Base-by-base conservation (phyloP, 1,140 invertebrate species). In the Ctenoplectra terminalis region DNA sequence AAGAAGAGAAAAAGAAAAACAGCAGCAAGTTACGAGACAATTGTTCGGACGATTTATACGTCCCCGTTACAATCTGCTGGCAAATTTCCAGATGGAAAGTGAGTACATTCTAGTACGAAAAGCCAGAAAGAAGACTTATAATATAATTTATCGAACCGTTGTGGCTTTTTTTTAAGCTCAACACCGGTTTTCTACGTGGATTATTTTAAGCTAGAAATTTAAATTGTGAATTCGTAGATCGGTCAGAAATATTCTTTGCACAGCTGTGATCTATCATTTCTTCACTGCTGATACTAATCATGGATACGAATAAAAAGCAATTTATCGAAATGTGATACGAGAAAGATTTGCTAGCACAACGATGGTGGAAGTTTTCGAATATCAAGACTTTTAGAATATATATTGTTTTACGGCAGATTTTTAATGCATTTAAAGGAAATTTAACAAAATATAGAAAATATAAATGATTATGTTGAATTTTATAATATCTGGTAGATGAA, bases 1-100 rank as follows among this genome's bases (percentile, higher is more conserved):
- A 40, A 37, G 31, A 20, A 2, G 20, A 8, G 8, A n/a, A 40
- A 40, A 63, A 40, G 40, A 23, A 37, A 40, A 23, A 40, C 6
- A 40, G n/a, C n/a, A n/a, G n/a, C n/a, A 40, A 50, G 15, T 9
- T 31, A 50, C 26, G 11, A 9, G 29, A 34, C 2, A 31, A 67
- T 31, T 11, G 4, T 29, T 37, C 3, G 0, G 9, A 20, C 43
- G 29, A 67, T 67, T 50, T 50, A 15, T 20, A 23, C 26, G 26
- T 46, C 15, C 64, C 26, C 13, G 40, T 66, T 67, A 48, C 43
- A 11, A 48, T 2, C 9, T 50, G 2, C 43, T 67, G 64, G 43
- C 43, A 67, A 67, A 66, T 66, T 29, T 46, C 64, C 64, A 66
- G 26, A 20, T 66, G 48, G 64, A 66, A 66, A 66, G 43, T 63